These are phyloP conservation scores for Schmidtea mediterranea DNA, from an alignment of 1,140 invertebrate genomes.

Conservation along the genomic window DNA sequence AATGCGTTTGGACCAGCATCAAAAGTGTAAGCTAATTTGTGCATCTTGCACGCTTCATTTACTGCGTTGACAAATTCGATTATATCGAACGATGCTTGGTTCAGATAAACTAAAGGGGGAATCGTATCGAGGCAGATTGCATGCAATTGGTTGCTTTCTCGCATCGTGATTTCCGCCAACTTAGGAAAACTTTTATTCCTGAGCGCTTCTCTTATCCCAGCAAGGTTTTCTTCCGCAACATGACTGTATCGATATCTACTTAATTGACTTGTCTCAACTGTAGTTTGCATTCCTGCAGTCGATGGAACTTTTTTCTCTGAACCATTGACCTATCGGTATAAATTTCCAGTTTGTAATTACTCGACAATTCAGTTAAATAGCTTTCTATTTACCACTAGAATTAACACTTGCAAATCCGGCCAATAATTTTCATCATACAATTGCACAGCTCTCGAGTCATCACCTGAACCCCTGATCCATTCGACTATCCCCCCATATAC, in stretches of 20 bases:
- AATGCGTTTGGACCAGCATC: constrained; percentile 90
- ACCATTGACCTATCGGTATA: no score
- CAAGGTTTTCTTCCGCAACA: constrained; percentile 41
- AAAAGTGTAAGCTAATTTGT: constrained; percentile 67
- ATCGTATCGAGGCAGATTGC: constrained; percentile 70
- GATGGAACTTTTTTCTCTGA: constrained; percentile 64
- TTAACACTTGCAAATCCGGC: constrained; percentile 60
- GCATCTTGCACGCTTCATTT: constrained; percentile 37
- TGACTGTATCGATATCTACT: constrained; percentile 42
- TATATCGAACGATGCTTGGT: constrained; percentile 51
- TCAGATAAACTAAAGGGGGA: constrained; percentile 75
- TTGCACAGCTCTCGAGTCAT: constrained; percentile 47
- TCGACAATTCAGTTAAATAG: no score
- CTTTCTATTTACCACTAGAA: constrained; percentile 58
- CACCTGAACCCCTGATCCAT: constrained; percentile 44
- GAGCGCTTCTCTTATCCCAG: constrained; percentile 48
- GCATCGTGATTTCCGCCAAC: constrained; percentile 79
- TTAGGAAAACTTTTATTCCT: constrained; percentile 44
- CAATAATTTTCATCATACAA: constrained; percentile 48
- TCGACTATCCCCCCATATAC: constrained; percentile 67
- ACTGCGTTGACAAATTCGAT: constrained; percentile 50
- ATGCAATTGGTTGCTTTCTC: constrained; percentile 91
- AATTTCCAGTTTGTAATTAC: no score
- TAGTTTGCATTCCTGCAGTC: constrained; percentile 60
- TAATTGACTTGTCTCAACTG: constrained; percentile 51